phyloP scores from a whole-genome alignment of 2,797 vertebrate genomes.

The Peromyscus attwateri region DNA sequence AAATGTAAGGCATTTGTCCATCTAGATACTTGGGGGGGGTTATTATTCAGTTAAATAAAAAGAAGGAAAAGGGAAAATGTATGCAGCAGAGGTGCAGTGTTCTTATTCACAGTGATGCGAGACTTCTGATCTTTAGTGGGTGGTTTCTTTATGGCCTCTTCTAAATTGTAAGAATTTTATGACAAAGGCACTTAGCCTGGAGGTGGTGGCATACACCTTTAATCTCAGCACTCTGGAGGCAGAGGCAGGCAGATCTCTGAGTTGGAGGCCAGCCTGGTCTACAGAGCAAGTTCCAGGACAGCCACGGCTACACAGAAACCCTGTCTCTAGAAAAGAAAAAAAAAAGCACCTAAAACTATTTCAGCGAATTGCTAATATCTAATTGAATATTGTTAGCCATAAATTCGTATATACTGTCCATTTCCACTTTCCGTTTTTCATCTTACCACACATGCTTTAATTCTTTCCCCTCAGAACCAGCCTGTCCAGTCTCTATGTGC shows the following conservation, averaged over 20 bases:
- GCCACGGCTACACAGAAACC: background rate
- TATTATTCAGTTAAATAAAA: background rate
- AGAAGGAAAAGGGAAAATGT: background rate
- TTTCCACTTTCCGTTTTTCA: background rate
- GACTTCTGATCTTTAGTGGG: background rate
- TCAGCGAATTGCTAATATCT: background rate
- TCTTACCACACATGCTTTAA: background rate
- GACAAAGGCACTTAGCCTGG: background rate
- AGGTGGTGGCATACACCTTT: background rate
- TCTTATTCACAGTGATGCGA: background rate
- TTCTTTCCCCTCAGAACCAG: too few species aligned
- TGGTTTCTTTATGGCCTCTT: background rate
- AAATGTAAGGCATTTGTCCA: slow-evolving; percentile 1
- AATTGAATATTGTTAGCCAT: background rate
- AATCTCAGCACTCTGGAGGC: background rate
- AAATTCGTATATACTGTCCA: too few species aligned
- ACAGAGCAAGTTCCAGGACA: background rate
- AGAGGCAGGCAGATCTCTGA: background rate
- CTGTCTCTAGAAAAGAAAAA: too few species aligned
- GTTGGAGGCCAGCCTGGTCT: background rate
- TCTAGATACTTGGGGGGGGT: background rate
- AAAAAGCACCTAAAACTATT: background rate
- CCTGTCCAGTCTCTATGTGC: background rate
- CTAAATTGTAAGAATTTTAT: slow-evolving; percentile 40
- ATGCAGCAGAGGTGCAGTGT: background rate